Percentiles rank a stretch among this genome's conserved stretches.
Conservation (phyloP, 1,140 invertebrate species). For the Camponotus vicinus region DNA sequence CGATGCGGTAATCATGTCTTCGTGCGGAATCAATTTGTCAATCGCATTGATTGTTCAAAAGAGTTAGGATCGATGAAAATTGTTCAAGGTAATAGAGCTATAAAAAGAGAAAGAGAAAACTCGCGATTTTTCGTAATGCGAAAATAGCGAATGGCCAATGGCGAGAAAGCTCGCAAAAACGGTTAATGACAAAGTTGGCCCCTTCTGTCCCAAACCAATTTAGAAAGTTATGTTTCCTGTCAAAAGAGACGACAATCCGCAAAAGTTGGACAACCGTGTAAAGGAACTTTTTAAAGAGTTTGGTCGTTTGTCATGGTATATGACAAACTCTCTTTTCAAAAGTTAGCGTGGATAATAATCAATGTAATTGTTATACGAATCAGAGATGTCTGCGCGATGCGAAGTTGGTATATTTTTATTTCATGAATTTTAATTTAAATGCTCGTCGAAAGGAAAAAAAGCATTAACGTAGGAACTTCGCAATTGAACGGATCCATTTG, state of each 20-base stretch:
- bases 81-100: not conserved
- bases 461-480: slow-evolving; percentile 51
- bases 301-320: slow-evolving; percentile 49
- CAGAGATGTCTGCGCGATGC: not conserved
- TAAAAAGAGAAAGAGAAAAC: not conserved
- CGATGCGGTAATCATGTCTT: slow-evolving; percentile 11
- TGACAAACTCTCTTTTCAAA: slow-evolving; percentile 23
- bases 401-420: not conserved
- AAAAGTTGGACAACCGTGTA: slow-evolving; percentile 54
- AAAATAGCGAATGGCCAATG: slow-evolving; percentile 3
- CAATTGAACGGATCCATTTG: slow-evolving; percentile 58
- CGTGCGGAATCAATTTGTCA: slow-evolving; percentile 4
- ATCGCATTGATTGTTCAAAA: slow-evolving; percentile 7
- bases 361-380: slow-evolving; percentile 38
- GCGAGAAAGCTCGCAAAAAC: slow-evolving; percentile 50
- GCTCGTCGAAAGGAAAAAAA: not conserved
- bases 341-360: slow-evolving; percentile 36
- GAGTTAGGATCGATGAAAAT: slow-evolving; percentile 27
- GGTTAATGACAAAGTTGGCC: slow-evolving; percentile 52
- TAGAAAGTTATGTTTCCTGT: slow-evolving; percentile 49
- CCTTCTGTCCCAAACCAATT: slow-evolving; percentile 25
- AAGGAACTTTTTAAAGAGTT: slow-evolving; percentile 48
- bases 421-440: slow-evolving; percentile 16
- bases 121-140: not conserved
- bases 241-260: slow-evolving; percentile 53